Percentiles rank a stretch among this genome's conserved stretches.
These are phyloP conservation scores for Drosophila nebulosa DNA, from an alignment of 1,140 invertebrate species.

Conservation along the genomic window DNA sequence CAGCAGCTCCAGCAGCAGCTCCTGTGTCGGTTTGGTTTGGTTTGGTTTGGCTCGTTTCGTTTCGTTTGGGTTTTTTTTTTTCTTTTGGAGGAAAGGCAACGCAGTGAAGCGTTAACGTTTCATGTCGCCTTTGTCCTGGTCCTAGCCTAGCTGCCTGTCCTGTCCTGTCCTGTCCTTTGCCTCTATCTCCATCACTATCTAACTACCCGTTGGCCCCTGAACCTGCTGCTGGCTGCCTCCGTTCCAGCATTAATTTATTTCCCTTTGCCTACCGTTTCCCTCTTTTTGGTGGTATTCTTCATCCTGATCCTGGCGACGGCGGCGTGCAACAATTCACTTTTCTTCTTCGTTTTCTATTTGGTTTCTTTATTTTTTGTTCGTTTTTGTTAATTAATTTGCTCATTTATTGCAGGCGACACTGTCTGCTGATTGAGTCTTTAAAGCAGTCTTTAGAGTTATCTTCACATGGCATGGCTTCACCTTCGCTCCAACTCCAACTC, in stretches of 20 bases:
- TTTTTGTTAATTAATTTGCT: constrained; percentile 75
- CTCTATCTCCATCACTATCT: background rate
- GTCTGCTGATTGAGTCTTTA: constrained; percentile 64
- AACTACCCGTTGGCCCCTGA: background rate
- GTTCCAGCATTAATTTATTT: constrained; percentile 67
- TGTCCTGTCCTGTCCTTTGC: background rate
- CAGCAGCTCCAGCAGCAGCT: constrained; percentile 18
- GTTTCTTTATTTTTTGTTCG: constrained; percentile 65
- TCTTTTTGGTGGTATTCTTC: constrained; percentile 28
- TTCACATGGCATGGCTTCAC: constrained; percentile 35
- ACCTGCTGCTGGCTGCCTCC: background rate
- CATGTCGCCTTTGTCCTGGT: constrained; percentile 45
- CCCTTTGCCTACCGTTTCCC: constrained; percentile 37
- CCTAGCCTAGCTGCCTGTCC: constrained; percentile 14
- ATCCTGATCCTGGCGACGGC: constrained; percentile 17
- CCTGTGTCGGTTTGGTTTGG: background rate
- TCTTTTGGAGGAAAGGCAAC: constrained; percentile 33
- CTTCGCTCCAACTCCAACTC: constrained; percentile 2
- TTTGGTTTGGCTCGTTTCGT: background rate
- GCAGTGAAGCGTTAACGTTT: constrained; percentile 72
- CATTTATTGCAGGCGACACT: constrained; percentile 57
- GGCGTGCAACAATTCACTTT: constrained; percentile 73
- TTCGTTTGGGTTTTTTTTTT: background rate
- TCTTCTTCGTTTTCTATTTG: constrained; percentile 69
- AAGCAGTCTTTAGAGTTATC: constrained; percentile 43